A percentile compares a stretch with the other conserved stretches of the same genome.
Conservation (phyloP, 64 coral and sea anemone genomes). For the Actinia tenebrosa region DNA sequence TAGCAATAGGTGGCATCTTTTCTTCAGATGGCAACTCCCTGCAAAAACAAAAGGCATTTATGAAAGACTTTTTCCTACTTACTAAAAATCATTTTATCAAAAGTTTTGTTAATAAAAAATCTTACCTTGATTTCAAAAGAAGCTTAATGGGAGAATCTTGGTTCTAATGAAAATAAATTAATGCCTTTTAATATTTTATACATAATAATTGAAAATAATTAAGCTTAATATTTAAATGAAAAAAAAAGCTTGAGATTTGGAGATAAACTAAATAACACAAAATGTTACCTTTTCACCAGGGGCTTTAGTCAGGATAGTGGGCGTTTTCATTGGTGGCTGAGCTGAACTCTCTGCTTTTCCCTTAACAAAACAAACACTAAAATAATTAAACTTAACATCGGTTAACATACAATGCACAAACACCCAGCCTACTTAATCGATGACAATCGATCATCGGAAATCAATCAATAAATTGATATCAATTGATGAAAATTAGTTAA, state of each 20-base stretch:
- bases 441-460: too few species aligned
- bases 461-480: too few species aligned
- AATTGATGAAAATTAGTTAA: too few species aligned
- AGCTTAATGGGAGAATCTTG: slow-evolving; percentile 87
- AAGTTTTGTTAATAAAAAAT: background rate
- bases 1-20: background rate
- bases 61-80: background rate
- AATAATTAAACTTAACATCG: too few species aligned
- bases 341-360: slow-evolving; percentile 50
- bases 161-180: slow-evolving; percentile 20
- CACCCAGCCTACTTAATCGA: too few species aligned
- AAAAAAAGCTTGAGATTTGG: too few species aligned
- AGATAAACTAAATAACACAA: too few species aligned
- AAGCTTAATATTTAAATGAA: too few species aligned
- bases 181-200: background rate
- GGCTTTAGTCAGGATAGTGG: slow-evolving; percentile 8
- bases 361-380: background rate
- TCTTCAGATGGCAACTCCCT: slow-evolving; percentile 35
- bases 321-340: slow-evolving; percentile 12
- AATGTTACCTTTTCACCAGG: background rate
- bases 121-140: slow-evolving; percentile 76
- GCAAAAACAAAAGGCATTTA: background rate
- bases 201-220: too few species aligned
- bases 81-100: background rate
- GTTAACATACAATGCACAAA: too few species aligned